These are phyloP conservation scores for Trypoxylon attenuatum DNA, from an alignment of 2,888 invertebrate species.

Conservation along the genomic window DNA sequence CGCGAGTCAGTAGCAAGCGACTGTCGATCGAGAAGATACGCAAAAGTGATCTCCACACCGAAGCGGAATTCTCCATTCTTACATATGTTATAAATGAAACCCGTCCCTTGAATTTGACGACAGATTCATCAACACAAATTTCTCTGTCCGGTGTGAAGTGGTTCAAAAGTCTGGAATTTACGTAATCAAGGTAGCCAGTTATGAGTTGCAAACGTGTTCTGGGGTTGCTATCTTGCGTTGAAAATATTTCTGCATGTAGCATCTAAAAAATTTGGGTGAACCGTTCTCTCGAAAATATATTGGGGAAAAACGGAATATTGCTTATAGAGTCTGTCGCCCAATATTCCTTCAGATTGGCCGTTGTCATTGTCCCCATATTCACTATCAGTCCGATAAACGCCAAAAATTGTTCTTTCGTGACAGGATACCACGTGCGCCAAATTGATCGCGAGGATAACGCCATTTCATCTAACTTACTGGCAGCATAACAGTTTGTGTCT, in stretches of 20 bases:
- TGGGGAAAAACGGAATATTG: constrained; percentile 16
- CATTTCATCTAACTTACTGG: constrained; percentile 16
- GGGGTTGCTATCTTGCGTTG: not conserved
- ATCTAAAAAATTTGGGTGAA: constrained; percentile 28
- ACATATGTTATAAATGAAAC: not conserved
- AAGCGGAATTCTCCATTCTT: too few species aligned
- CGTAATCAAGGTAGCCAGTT: constrained; percentile 6
- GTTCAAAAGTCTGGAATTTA: too few species aligned
- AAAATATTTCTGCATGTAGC: constrained; percentile 8
- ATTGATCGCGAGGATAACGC: constrained; percentile 16
- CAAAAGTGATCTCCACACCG: too few species aligned
- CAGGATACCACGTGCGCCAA: constrained; percentile 33
- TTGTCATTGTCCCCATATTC: constrained; percentile 37
- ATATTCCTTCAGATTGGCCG: too few species aligned
- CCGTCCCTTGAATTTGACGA: not conserved
- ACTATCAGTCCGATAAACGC: constrained; percentile 42
- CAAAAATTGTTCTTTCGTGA: constrained; percentile 33
- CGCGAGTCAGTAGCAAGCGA: too few species aligned
- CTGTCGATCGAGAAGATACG: too few species aligned
- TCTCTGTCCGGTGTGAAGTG: too few species aligned
- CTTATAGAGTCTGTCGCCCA: not conserved
- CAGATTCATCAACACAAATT: not conserved
- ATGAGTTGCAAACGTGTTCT: constrained; percentile 11
- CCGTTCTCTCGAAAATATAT: constrained; percentile 22
- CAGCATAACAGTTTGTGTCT: constrained; percentile 12